These are phyloP conservation scores for Mythimna ferrago DNA, from an alignment of 2,888 invertebrate genomes.

Conservation along the genomic window DNA sequence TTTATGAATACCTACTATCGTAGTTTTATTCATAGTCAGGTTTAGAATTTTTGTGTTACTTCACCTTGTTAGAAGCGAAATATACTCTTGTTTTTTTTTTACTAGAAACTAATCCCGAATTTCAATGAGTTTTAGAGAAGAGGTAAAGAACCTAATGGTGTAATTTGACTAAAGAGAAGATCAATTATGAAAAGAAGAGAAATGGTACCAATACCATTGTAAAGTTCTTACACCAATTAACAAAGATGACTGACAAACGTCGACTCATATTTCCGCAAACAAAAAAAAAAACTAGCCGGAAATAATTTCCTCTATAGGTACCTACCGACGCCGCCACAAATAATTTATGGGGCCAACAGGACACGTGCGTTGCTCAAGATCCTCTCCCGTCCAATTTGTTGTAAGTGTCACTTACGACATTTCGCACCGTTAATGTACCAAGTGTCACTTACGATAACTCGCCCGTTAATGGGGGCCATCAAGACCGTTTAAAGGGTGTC, in stretches of 20 bases:
- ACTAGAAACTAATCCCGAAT: too few relatives aligned
- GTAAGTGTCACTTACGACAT: slow-evolving; percentile 77
- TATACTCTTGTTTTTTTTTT: too few relatives aligned
- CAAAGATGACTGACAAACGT: not conserved
- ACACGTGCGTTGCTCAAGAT: slow-evolving; percentile 49
- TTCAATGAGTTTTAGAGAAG: too few relatives aligned
- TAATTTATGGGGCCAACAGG: slow-evolving; percentile 49
- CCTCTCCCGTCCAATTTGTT: slow-evolving; percentile 72
- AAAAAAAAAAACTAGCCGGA: not conserved
- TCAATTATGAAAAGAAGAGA: too few relatives aligned
- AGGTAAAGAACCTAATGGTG: too few relatives aligned
- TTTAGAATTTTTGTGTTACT: too few relatives aligned
- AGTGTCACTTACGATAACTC: slow-evolving; percentile 78
- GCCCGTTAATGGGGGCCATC: slow-evolving; percentile 75
- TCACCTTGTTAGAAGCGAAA: too few relatives aligned
- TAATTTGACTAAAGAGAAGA: too few relatives aligned
- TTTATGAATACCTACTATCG: too few relatives aligned
- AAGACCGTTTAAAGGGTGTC: slow-evolving; percentile 70
- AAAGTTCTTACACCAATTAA: not conserved
- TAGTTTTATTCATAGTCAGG: too few relatives aligned
- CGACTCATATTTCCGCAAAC: not conserved
- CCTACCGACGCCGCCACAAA: slow-evolving; percentile 19
- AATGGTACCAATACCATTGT: not conserved
- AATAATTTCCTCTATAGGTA: not conserved
- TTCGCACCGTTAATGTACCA: slow-evolving; percentile 72